phyloP scores from a whole-genome alignment of 92 coral and sea anemone species.

The Epizoanthus rinbou region DNA sequence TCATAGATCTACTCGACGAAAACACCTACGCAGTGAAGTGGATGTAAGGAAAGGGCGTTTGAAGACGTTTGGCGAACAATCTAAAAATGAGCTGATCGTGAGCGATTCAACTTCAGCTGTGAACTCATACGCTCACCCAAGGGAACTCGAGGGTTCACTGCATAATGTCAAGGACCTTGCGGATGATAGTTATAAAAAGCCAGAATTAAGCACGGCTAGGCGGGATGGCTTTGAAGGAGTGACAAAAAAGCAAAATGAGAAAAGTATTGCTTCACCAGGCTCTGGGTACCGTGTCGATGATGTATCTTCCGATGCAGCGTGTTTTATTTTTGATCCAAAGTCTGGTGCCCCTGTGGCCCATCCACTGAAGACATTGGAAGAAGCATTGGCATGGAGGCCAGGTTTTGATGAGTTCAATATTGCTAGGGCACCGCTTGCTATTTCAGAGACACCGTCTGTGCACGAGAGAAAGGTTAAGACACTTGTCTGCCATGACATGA shows the following conservation, averaged over 20 bases:
- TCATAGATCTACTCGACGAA: not conserved
- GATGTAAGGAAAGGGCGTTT: slow-evolving; percentile 61
- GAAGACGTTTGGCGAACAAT: slow-evolving; percentile 50
- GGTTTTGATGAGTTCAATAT: slow-evolving; percentile 92
- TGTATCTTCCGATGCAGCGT: not conserved
- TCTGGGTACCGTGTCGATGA: not conserved
- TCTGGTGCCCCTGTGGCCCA: slow-evolving; percentile 78
- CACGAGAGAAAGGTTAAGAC: slow-evolving; percentile 46
- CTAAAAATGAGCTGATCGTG: not conserved
- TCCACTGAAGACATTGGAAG: slow-evolving; percentile 81
- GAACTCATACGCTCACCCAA: not conserved
- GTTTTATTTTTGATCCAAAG: slow-evolving; percentile 59
- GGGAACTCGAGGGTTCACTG: not conserved
- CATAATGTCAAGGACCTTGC: not conserved
- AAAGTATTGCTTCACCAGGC: slow-evolving; percentile 8
- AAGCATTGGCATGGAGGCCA: slow-evolving; percentile 77
- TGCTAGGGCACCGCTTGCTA: slow-evolving; percentile 56
- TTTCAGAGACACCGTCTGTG: slow-evolving; percentile 64
- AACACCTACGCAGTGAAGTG: slow-evolving; percentile 1
- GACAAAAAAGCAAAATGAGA: slow-evolving; percentile 39
- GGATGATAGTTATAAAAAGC: not conserved
- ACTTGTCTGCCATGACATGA: slow-evolving; percentile 98
- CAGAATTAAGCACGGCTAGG: not conserved
- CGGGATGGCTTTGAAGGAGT: not conserved
- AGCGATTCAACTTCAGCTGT: not conserved